phyloP scores from a whole-genome alignment of 2,113 vertebrate genomes.

The Pycnonotus jocosus region DNA sequence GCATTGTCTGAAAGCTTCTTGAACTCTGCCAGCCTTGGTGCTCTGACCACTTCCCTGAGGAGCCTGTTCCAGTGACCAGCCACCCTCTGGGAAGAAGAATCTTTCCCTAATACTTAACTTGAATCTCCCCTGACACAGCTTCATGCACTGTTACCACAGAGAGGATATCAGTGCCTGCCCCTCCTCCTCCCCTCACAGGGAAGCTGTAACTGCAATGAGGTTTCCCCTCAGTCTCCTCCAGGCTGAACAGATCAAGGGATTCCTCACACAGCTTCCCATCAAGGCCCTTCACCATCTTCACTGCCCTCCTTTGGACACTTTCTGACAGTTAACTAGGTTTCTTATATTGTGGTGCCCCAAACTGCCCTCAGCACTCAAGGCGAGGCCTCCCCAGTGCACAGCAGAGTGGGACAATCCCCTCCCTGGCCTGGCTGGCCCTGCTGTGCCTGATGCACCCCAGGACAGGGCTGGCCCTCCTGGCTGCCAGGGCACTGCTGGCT shows the following conservation, averaged over 20 bases:
- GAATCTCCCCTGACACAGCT: neutral
- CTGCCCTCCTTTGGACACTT: neutral
- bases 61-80: neutral
- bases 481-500: neutral
- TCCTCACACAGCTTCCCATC: neutral
- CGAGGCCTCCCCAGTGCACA: neutral
- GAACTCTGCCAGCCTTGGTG: neutral
- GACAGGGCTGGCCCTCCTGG: neutral
- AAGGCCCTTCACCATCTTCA: neutral
- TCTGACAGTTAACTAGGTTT: neutral
- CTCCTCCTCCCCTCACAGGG: neutral
- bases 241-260: neutral
- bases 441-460: neutral
- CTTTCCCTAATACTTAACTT: neutral
- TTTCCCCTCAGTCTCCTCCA: neutral
- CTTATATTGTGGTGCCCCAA: neutral
- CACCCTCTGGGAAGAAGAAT: neutral
- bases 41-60: neutral
- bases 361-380: accelerated
- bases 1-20: neutral
- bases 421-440: accelerated
- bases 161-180: neutral
- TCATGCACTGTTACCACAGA: neutral
- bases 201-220: neutral
- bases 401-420: neutral